Evolutionary conservation across 2,888 invertebrate genomes (phyloP), one percentile per base, ranked within the genome.

Genomic region (Protophormia terraenovae): DNA sequence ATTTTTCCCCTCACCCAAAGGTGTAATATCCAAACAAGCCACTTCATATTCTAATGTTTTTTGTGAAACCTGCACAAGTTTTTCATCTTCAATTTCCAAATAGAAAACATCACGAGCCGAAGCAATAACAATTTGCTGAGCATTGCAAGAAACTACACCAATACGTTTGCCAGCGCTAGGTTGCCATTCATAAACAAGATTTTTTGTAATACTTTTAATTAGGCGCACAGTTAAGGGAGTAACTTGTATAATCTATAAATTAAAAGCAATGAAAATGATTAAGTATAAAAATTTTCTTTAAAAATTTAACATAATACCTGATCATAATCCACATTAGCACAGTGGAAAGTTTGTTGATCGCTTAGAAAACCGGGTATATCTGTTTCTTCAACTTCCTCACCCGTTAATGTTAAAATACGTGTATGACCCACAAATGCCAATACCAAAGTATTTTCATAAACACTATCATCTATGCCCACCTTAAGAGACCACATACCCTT

Each of bases 401-500:
- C 98, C 87, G 95, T 97, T 55, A 99, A 92, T 86, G 96, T 96
- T 58, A 99, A 93, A 19, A 98, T 96, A 88, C 98, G 95, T 0
- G 99, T 99, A 90, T 99, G 98, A 5, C 98, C 98, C n/a, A 99
- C 98, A 93, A 99, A 99, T 1, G 99, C 96, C 62, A 99, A 93
- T 0, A 99, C 97, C 14, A 99, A 93, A 2, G 98, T 98, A 91
- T 99, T 98, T 91, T 99, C 98, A 88, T 93, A 94, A 32, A 92
- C 90, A 47, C 94, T 94, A 88, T 94, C 94, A 32, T 92, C 93
- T 62, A 94, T 94, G 55, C 95, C 95, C 10, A 97, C 94, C 90
- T 95, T 95, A n/a, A 99, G 93, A 0, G 98, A 97, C 99, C 99
- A 99, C 95, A 99, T 98, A 86, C 98, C 99, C 93, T 99, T 99